A percentile compares a stretch with the other conserved stretches of the same genome.
These are phyloP conservation scores for Platysteira castanea DNA, from an alignment of 2,113 vertebrate genomes.

Conservation along the genomic window DNA sequence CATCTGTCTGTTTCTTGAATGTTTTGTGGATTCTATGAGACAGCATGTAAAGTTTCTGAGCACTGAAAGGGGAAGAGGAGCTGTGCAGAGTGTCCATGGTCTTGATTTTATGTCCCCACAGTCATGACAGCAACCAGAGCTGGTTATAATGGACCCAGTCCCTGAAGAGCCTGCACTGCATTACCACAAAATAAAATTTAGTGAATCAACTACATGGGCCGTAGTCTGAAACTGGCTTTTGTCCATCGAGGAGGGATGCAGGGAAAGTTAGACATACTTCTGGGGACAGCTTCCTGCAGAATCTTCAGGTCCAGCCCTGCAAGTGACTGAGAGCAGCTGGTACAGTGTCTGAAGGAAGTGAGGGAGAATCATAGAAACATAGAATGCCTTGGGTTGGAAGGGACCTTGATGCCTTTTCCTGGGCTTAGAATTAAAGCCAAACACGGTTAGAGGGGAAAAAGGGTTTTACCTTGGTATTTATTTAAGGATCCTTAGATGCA, in stretches of 20 bases:
- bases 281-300: background rate
- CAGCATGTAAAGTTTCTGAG: background rate
- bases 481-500: too few relatives aligned
- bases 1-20: background rate
- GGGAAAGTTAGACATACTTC: background rate
- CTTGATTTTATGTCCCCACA: background rate
- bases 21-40: background rate
- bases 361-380: background rate
- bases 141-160: background rate
- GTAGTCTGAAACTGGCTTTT: background rate
- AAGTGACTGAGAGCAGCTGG: background rate
- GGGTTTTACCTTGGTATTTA: too few relatives aligned
- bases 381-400: background rate
- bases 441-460: too few relatives aligned
- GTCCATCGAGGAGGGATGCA: accelerated
- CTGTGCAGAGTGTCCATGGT: background rate
- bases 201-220: background rate
- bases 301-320: background rate
- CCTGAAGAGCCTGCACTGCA: background rate
- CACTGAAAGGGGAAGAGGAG: background rate
- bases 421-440: too few relatives aligned
- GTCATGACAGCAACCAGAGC: background rate
- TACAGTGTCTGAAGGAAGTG: background rate
- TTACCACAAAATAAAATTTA: background rate
- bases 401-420: too few relatives aligned